phyloP scores from a whole-genome alignment of 1,140 invertebrate species.

The Leptinotarsa lineolata region DNA sequence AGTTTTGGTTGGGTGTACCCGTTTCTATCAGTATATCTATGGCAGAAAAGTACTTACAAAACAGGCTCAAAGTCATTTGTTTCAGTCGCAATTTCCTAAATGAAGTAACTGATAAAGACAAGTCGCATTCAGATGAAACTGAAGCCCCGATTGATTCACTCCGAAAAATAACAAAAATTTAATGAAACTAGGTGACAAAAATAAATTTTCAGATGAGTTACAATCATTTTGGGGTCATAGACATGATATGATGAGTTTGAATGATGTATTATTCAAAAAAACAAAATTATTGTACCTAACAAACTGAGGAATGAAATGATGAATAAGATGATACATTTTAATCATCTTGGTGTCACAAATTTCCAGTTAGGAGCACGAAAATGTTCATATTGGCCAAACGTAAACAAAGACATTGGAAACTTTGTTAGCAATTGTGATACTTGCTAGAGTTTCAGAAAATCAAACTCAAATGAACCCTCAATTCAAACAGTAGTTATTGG shows the following conservation, averaged over 20 bases:
- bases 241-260: too few relatives aligned
- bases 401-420: constrained; percentile 56
- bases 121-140: too few relatives aligned
- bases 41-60: constrained; percentile 42
- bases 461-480: constrained; percentile 42
- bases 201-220: too few relatives aligned
- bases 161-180: too few relatives aligned
- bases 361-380: constrained; percentile 24
- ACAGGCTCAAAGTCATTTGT: constrained; percentile 27
- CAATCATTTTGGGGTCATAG: too few relatives aligned
- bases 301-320: too few relatives aligned
- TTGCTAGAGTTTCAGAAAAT: constrained; percentile 51
- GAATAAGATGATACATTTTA: too few relatives aligned
- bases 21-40: constrained; percentile 49
- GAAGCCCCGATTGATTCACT: too few relatives aligned
- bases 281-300: constrained; percentile 51
- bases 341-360: constrained; percentile 57
- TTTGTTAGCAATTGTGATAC: constrained; percentile 49
- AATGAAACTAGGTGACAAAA: constrained; percentile 21
- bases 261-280: too few relatives aligned
- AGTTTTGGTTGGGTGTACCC: constrained; percentile 44
- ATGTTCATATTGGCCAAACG: constrained; percentile 40
- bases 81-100: too few relatives aligned
- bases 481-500: constrained; percentile 27
- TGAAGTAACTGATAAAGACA: too few relatives aligned